A percentile compares a stretch with the other conserved stretches of the same genome.
These are phyloP conservation scores for Plebejus melissa DNA, from an alignment of 2,888 invertebrate genomes.

Conservation along the genomic window DNA sequence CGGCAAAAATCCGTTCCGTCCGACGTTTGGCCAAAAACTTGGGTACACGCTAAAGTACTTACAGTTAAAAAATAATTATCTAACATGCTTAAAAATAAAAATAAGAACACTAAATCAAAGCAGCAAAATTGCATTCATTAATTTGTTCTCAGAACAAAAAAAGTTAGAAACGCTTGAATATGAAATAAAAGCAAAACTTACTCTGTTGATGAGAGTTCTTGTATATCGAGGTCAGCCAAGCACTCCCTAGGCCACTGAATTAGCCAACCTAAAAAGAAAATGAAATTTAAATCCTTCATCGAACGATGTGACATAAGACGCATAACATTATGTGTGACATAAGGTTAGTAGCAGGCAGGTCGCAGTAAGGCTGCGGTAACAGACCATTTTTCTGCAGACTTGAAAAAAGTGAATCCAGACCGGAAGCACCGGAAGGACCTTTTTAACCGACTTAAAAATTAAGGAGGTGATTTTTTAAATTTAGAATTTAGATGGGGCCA, in stretches of 20 bases:
- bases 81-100: not conserved
- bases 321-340: not conserved
- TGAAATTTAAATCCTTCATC: not conserved
- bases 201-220: not conserved
- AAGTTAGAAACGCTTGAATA: not conserved
- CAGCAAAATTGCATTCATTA: not conserved
- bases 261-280: slow-evolving; percentile 5
- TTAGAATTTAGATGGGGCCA: too few species aligned
- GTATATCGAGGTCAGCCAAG: slow-evolving; percentile 2
- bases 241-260: not conserved
- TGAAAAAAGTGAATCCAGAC: not conserved
- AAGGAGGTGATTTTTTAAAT: too few species aligned
- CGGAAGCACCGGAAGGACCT: too few species aligned
- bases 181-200: not conserved
- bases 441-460: too few species aligned
- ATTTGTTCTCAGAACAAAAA: not conserved
- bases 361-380: too few species aligned
- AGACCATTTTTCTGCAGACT: not conserved
- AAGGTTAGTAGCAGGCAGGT: not conserved
- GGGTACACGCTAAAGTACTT: too few species aligned
- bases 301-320: not conserved
- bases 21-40: too few species aligned
- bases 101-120: not conserved
- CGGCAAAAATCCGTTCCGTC: too few species aligned
- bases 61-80: too few species aligned